Evolutionary conservation across 1,140 invertebrate species (phyloP).

Genomic region (Calycopis cecrops): DNA sequence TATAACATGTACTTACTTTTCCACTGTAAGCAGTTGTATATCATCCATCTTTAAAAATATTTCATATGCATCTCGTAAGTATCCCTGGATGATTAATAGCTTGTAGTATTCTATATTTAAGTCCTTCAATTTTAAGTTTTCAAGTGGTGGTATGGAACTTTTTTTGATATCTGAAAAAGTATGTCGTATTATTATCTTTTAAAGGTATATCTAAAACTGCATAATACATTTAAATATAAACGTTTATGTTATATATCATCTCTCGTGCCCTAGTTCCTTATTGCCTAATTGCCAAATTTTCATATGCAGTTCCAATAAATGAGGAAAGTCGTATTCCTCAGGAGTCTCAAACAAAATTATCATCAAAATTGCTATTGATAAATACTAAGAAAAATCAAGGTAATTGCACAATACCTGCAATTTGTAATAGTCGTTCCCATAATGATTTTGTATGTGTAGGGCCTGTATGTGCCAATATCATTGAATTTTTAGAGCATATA

Average conservation of each 20-base stretch:
- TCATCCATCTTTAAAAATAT: conserved; percentile 20
- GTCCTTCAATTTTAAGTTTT: conserved; percentile 16
- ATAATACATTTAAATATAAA: too few species aligned
- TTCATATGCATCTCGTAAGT: conserved; percentile 24
- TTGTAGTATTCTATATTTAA: conserved; percentile 22
- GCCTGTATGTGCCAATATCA: conserved; percentile 14
- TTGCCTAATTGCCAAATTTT: too few species aligned
- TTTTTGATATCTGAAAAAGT: conserved; percentile 16
- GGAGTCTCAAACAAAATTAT: too few species aligned
- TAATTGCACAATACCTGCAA: not conserved
- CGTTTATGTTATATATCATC: too few species aligned
- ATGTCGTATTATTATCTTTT: too few species aligned
- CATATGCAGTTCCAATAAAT: too few species aligned
- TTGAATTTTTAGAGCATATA: conserved; percentile 20
- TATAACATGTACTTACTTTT: conserved; percentile 31
- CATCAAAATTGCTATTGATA: too few species aligned
- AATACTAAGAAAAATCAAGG: too few species aligned
- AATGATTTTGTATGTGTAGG: not conserved
- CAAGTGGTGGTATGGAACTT: conserved; percentile 14
- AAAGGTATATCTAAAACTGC: too few species aligned
- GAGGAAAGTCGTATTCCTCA: too few species aligned
- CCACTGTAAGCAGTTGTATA: conserved; percentile 23
- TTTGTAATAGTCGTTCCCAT: not conserved
- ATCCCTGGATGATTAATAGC: conserved; percentile 14
- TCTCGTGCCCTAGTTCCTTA: too few species aligned